Conservation (phyloP, 2,113 vertebrate species). For the Daphoenositta chrysoptera region DNA sequence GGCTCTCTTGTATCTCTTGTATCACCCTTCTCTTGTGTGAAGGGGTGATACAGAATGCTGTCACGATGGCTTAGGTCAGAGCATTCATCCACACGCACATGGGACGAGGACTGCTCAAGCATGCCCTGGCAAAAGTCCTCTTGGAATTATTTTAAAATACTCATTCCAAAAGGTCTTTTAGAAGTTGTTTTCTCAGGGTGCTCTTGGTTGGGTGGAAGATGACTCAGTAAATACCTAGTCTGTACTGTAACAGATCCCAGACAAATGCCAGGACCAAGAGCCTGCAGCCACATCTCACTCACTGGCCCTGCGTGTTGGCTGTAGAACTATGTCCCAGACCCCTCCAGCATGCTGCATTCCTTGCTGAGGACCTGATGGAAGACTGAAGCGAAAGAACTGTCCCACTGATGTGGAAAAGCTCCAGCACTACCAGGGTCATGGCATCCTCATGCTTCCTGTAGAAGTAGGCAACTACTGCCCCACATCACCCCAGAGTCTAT, state of each 20-base stretch:
- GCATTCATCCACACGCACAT: rapidly evolving
- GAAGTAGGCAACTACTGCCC: constrained; percentile 53
- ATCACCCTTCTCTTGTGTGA: neutral
- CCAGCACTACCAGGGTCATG: constrained; percentile 82
- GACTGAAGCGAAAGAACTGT: constrained; percentile 76
- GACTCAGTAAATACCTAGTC: neutral
- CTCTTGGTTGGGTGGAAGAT: neutral
- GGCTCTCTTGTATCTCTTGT: constrained; percentile 84
- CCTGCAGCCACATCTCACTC: neutral
- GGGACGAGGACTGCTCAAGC: no score
- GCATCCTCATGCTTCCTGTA: constrained; percentile 82
- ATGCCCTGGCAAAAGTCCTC: neutral
- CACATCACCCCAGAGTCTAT: neutral
- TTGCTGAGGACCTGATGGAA: constrained; percentile 84
- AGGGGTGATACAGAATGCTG: neutral
- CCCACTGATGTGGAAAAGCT: constrained; percentile 89
- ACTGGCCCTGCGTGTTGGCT: neutral
- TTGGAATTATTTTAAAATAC: neutral
- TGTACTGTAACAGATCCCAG: neutral
- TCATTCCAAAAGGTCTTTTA: neutral
- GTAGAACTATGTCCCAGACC: neutral
- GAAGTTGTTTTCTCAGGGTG: neutral
- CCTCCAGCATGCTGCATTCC: neutral
- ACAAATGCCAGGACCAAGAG: neutral
- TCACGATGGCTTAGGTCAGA: neutral